Base-by-base conservation (phyloP, 2,888 invertebrate species). In the Ormyrus rosae region DNA sequence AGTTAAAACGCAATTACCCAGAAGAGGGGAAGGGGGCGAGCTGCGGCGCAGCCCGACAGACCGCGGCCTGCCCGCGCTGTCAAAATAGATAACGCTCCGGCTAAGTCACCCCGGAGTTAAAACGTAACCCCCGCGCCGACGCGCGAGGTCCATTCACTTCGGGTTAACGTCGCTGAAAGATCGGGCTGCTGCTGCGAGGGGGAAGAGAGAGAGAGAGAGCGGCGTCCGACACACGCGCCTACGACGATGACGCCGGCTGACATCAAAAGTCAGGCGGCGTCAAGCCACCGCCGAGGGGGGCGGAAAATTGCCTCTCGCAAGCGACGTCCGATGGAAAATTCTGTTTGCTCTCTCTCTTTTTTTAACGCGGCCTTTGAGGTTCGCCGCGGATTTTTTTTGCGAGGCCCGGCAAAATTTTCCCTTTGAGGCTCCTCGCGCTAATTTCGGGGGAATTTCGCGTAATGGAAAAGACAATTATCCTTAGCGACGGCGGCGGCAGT, bases 71-170 rank as follows among this genome's bases (percentile, higher is more conserved):
- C 87, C 87, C 89, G 86, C 87, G 87, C 89, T 90, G 90, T 90
- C 90, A 90, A 90, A 90, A 90, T 90, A 89, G 90, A 90, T 90
- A 90, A 89, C 89, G 90, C 85, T 86, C 86, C 84, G 86, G 86
- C 85, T 89, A 89, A 89, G 89, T 89, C 88, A 87, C 88, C 86
- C 86, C 86, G 84, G 87, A 89, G 89, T 89, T 90, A 89, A 90
- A 90, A 89, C 85, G 86, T 86, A 86, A 87, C 88, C 89, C 83
- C 86, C 84, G 82, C 84, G 85, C 34, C 34, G 34, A 34, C 84
- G 85, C 85, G 71, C 45, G 56, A 86, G 86, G 86, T 87, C 88
- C 88, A 87, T 89, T 90, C 89, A 85, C 87, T 88, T 88, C 85
- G 86, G 86, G 86, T 89, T 89, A 89, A 88, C 87, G 87, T 88